phyloP scores from a whole-genome alignment of 2,888 invertebrate species.

The Hypomecis punctinalis region DNA sequence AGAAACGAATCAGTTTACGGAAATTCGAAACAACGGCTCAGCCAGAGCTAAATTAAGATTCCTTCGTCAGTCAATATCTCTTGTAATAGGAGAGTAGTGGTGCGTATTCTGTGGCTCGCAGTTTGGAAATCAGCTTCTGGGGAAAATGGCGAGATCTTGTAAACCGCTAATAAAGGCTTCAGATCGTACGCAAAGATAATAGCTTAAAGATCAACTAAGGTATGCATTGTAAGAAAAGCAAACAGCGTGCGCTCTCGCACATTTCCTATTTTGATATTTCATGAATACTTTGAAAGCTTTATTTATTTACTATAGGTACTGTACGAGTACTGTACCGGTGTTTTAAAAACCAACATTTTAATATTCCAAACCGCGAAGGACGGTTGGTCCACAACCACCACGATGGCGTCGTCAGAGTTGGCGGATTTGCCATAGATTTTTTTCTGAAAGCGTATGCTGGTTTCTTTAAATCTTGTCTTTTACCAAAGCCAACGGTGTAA shows the following conservation, averaged over 20 bases:
- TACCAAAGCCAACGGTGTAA: too few relatives aligned
- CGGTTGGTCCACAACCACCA: too few relatives aligned
- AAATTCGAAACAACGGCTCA: slow-evolving; percentile 38
- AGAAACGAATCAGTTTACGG: slow-evolving; percentile 37
- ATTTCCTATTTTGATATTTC: too few relatives aligned
- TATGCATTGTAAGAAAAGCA: slow-evolving; percentile 12
- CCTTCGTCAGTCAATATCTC: slow-evolving; percentile 42
- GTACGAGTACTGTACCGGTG: too few relatives aligned
- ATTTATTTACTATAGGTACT: too few relatives aligned
- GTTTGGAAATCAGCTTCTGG: slow-evolving; percentile 50
- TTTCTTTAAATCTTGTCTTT: too few relatives aligned
- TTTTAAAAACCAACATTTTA: too few relatives aligned
- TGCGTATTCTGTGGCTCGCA: slow-evolving; percentile 38
- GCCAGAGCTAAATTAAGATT: slow-evolving; percentile 48
- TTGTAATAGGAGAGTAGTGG: slow-evolving; percentile 20
- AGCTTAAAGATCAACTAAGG: slow-evolving; percentile 33
- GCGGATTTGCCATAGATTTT: too few relatives aligned
- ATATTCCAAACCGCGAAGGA: too few relatives aligned
- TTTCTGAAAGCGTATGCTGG: too few relatives aligned
- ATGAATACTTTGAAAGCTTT: too few relatives aligned
- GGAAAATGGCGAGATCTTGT: slow-evolving; percentile 47
- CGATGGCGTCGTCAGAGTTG: too few relatives aligned
- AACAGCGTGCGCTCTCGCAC: background rate
- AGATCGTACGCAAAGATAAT: slow-evolving; percentile 38
- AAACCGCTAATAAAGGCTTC: slow-evolving; percentile 47